Evolutionary conservation across 2,113 vertebrate genomes (phyloP).

Genomic region (Bostrychus sinensis): DNA sequence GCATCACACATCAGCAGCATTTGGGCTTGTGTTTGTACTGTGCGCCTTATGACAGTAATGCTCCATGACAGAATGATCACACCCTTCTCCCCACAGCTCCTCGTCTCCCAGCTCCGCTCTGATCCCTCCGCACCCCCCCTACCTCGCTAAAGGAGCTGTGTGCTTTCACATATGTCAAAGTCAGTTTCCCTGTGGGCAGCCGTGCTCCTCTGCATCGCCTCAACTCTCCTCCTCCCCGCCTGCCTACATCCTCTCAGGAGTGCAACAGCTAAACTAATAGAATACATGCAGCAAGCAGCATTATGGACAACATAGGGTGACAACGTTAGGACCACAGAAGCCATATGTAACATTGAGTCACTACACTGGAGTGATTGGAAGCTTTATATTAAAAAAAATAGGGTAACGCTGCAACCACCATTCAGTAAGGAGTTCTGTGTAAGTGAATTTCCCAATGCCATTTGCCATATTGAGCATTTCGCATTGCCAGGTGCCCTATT

Average conservation of each 20-base stretch:
- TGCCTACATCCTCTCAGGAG: slow-evolving; percentile 26
- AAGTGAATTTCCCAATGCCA: not conserved
- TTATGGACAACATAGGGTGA: slow-evolving; percentile 36
- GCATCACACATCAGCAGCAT: slow-evolving; percentile 38
- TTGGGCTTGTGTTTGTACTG: slow-evolving; percentile 43
- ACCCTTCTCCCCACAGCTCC: slow-evolving; percentile 64
- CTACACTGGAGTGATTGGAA: not conserved
- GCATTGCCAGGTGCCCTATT: not conserved
- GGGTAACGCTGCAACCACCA: slow-evolving; percentile 36
- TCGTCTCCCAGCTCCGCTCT: slow-evolving; percentile 46
- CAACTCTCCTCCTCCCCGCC: slow-evolving; percentile 17
- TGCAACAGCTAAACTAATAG: slow-evolving; percentile 28
- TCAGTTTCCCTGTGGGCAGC: slow-evolving; percentile 61
- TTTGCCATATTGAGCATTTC: not conserved
- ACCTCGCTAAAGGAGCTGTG: slow-evolving; percentile 53
- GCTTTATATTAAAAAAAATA: not conserved
- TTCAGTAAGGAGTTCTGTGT: not conserved
- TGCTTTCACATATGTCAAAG: slow-evolving; percentile 71
- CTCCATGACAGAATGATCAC: slow-evolving; percentile 73
- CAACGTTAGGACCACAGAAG: slow-evolving; percentile 18
- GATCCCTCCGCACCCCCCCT: slow-evolving; percentile 4
- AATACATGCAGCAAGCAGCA: slow-evolving; percentile 23
- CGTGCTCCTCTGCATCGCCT: slow-evolving; percentile 38
- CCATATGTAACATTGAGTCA: not conserved
- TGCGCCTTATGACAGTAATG: slow-evolving; percentile 58